Percentiles rank a stretch among this genome's conserved stretches.
Conservation (phyloP, 2,797 vertebrate genomes). For the Trematomus bernacchii region DNA sequence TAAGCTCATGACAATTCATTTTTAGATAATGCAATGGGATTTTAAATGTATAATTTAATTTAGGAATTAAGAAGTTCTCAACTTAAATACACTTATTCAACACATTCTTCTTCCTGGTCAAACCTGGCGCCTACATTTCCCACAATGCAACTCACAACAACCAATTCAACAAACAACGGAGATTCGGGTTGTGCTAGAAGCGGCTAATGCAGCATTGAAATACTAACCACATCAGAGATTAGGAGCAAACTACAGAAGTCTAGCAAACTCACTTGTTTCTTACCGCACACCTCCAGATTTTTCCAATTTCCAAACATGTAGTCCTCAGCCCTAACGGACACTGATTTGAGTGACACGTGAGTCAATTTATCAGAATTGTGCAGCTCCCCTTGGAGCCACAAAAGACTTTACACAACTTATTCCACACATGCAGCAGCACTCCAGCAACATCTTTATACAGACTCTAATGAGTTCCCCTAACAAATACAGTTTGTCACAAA, state of each 20-base stretch:
- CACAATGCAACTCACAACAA: neutral
- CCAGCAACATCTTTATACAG: neutral
- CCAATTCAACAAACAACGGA: neutral
- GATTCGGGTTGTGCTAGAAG: neutral
- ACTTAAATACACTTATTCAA: too few relatives aligned
- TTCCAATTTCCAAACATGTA: neutral
- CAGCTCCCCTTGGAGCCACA: neutral
- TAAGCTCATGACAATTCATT: neutral
- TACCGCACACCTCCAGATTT: neutral
- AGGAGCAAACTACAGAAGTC: neutral
- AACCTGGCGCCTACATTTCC: neutral
- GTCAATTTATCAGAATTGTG: neutral
- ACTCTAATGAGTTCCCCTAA: neutral
- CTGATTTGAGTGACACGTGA: neutral
- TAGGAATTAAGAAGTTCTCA: neutral
- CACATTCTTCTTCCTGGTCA: neutral
- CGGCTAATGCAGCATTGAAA: neutral
- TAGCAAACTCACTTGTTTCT: neutral
- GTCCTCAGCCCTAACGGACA: neutral
- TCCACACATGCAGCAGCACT: neutral
- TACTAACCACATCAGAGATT: neutral
- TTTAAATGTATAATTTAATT: slow-evolving; percentile 1
- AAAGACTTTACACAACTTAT: neutral
- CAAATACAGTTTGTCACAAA: neutral
- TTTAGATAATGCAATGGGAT: neutral